Base-by-base conservation (phyloP, 2,888 invertebrate genomes). In the Caenorhabditis becei region DNA sequence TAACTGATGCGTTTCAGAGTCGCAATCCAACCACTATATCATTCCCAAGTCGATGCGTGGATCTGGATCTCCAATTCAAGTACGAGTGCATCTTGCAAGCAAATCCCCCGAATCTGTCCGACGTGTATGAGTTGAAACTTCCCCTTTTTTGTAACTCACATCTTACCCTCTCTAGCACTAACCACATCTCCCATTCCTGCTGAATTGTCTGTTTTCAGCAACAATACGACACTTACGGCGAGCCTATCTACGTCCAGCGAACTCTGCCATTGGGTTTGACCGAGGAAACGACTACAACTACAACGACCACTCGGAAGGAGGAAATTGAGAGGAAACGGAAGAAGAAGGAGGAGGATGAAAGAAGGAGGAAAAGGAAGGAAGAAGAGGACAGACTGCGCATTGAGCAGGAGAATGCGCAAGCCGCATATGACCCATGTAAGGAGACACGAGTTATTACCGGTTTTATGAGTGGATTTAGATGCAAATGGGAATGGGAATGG, bases 201-300 rank as follows among this genome's bases (percentile, higher is more conserved):
- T 41, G 2, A 5, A 41, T 14, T 41, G 2, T 41, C n/a, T 49
- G n/a, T 18, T 35, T 63, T 32, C 70, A 74, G 54, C 75, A 70
- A 35, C 69, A 74, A 41, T 74, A 69, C 26, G 74, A 80, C 28
- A 41, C 56, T 3, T 75, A 75, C 51, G 80, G 75, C 2, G 75
- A 75, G 18, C 69, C 77, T 1, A 56, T 69, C 28, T 77, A 70
- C 51, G 70, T 77, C 24, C 49, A 41, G 20, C 41, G 67, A 58
- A 59, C 20, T 16, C 1, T 56, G 10, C 70, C 70, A 20, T 41
- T 56, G 37, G 75, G 70, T 14, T 37, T 80, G 11, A 75, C 75
- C n/a, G 80, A 80, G 35, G 80, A 80, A 37, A 80, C 80, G n/a
- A 77, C 70, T 10, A 80, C 80, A 0, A 81, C 81, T 28, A 81